Conservation (phyloP, 2,113 vertebrate genomes). For the Percina caprodes region DNA sequence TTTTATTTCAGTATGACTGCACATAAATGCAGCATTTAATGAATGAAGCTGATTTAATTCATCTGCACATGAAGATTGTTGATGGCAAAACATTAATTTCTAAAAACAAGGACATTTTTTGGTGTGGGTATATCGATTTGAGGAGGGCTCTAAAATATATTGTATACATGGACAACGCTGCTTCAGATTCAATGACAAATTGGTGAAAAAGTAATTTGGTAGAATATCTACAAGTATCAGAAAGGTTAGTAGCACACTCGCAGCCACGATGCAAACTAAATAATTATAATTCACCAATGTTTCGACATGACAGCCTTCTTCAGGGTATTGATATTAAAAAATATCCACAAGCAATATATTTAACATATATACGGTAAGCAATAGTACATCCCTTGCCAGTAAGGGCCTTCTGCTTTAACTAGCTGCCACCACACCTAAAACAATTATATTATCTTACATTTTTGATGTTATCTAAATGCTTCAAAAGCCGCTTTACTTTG, state of each 20-base stretch:
- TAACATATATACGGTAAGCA: not conserved
- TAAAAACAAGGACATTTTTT: not conserved
- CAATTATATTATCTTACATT: not conserved
- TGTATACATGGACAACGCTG: not conserved
- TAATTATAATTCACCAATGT: too few relatives aligned
- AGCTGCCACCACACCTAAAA: constrained; percentile 5
- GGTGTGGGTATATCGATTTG: not conserved
- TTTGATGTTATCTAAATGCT: constrained; percentile 9
- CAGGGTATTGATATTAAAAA: not conserved
- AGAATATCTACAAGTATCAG: too few relatives aligned
- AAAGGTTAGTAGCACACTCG: too few relatives aligned
- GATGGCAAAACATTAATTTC: not conserved
- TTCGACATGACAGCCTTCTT: too few relatives aligned
- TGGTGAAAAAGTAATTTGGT: too few relatives aligned
- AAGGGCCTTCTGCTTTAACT: not conserved
- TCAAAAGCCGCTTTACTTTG: constrained; percentile 9
- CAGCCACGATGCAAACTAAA: too few relatives aligned
- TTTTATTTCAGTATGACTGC: too few relatives aligned
- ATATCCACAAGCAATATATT: not conserved
- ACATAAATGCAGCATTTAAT: not conserved
- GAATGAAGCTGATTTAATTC: not conserved
- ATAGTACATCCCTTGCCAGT: not conserved
- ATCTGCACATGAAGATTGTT: not conserved
- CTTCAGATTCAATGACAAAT: not conserved
- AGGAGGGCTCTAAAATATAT: not conserved